These are phyloP conservation scores for Sminthurinus aureus DNA, from an alignment of 2,888 invertebrate genomes.

Conservation along the genomic window DNA sequence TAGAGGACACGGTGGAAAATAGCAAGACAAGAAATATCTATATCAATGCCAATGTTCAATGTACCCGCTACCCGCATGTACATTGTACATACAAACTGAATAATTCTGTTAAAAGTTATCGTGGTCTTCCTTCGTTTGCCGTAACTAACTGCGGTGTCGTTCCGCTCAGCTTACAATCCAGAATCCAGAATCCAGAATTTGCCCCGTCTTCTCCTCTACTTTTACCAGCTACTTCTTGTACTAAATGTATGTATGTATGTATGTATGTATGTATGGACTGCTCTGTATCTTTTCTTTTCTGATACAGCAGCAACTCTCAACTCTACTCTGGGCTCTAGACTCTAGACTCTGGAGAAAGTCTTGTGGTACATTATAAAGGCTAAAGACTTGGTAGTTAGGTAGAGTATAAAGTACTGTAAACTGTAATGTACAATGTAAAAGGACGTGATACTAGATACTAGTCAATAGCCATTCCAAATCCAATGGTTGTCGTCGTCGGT, in stretches of 20 bases:
- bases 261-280: not conserved
- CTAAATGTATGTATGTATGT: not conserved
- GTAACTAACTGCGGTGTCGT: conserved; percentile 16
- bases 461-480: too few relatives aligned
- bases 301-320: too few relatives aligned
- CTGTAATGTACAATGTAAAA: not conserved
- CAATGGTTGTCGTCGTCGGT: too few relatives aligned
- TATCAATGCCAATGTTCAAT: too few relatives aligned
- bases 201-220: not conserved
- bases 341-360: not conserved
- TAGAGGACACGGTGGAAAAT: too few relatives aligned
- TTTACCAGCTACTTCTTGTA: not conserved
- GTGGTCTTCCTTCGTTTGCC: not conserved
- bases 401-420: not conserved
- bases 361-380: not conserved
- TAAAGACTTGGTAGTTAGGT: not conserved
- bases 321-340: not conserved
- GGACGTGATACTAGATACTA: not conserved
- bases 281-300: not conserved
- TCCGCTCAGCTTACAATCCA: conserved; percentile 20
- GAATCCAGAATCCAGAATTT: not conserved
- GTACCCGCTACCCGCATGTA: too few relatives aligned
- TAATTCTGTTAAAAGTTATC: conserved; percentile 9
- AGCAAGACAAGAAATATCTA: too few relatives aligned
- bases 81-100: not conserved